These are phyloP conservation scores for Zosterops hypoxanthus DNA, from an alignment of 2,113 vertebrate species.

Conservation along the genomic window DNA sequence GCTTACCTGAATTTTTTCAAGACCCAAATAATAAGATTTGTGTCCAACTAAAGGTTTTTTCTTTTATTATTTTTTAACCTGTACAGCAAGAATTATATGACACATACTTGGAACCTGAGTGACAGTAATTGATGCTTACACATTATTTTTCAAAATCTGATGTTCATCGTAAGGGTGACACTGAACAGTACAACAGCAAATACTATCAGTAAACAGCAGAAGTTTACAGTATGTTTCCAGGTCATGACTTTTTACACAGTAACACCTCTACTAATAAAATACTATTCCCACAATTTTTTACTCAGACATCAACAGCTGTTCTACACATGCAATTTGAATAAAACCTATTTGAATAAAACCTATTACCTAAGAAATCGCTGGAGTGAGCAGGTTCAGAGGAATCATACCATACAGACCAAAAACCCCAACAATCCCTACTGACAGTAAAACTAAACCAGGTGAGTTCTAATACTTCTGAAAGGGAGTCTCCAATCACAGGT, in stretches of 20 bases:
- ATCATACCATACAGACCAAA: not conserved
- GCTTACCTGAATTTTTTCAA: not conserved
- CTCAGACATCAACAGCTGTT: not conserved
- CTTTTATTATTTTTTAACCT: slow-evolving; percentile 11
- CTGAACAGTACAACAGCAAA: not conserved
- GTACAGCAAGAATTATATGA: not conserved
- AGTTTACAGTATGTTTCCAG: not conserved
- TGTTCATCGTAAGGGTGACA: not conserved
- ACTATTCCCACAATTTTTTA: not conserved
- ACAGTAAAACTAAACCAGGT: not conserved
- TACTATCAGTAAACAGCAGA: not conserved
- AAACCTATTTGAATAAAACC: not conserved
- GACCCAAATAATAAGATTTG: slow-evolving; percentile 6
- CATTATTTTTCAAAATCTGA: not conserved
- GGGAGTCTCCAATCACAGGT: not conserved
- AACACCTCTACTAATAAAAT: not conserved
- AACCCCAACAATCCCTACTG: not conserved
- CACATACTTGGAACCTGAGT: not conserved
- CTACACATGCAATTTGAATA: not conserved
- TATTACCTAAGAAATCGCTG: not conserved
- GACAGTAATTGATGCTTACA: not conserved
- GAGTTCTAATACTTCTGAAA: not conserved
- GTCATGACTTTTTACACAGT: not conserved
- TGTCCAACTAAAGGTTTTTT: not conserved
- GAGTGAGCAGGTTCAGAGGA: not conserved